These are phyloP conservation scores for Phallusia fumigata DNA, from an alignment of 23 tunicate species.

Conservation along the genomic window DNA sequence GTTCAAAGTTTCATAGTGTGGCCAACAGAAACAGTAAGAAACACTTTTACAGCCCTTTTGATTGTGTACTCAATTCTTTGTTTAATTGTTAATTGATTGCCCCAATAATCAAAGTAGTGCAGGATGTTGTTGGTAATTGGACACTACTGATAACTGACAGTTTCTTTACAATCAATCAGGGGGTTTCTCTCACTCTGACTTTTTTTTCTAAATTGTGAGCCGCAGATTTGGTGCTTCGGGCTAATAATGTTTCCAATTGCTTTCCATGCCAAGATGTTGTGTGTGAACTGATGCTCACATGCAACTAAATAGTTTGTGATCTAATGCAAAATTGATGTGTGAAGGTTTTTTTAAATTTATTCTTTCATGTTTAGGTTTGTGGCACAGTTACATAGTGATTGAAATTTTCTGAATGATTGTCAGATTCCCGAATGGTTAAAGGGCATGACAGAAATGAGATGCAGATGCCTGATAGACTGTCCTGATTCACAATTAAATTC, in stretches of 20 bases:
- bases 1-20: not conserved
- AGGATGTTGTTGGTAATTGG: constrained; percentile 8
- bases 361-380: no score
- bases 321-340: no score
- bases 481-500: constrained; percentile 42
- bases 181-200: no score
- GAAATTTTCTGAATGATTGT: not conserved
- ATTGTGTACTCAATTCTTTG: not conserved
- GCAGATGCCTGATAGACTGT: constrained; percentile 67
- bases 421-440: not conserved
- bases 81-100: not conserved
- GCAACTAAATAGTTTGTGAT: no score
- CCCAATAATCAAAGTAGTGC: not conserved
- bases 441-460: constrained; percentile 12
- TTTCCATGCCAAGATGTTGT: no score
- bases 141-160: not conserved
- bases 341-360: no score
- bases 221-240: no score
- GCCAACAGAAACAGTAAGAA: not conserved
- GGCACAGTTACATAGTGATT: no score
- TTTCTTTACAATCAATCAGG: no score
- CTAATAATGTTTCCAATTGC: no score
- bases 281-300: no score
- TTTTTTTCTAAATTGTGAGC: no score
- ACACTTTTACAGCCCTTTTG: not conserved